phyloP scores from a whole-genome alignment of 2,888 invertebrate species.

The Papilio gigon region DNA sequence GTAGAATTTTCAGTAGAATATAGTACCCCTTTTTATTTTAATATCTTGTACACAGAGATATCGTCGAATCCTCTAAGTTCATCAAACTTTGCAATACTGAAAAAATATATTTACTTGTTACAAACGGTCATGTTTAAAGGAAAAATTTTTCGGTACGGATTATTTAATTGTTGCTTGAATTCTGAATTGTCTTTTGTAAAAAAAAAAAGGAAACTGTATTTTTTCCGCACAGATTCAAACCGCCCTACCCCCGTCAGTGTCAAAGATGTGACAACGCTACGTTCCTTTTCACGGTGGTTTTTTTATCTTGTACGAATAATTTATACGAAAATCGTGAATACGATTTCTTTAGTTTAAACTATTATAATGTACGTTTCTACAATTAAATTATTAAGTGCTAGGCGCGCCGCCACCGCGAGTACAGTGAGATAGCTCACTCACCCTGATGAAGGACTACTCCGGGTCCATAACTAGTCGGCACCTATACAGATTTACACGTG shows the following conservation, averaged over 20 bases:
- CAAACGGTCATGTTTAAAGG: not conserved
- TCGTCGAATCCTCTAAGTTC: too few species aligned
- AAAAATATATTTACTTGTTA: not conserved
- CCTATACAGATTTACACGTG: too few species aligned
- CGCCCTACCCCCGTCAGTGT: slow-evolving; percentile 30
- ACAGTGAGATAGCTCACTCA: too few species aligned
- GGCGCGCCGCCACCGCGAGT: too few species aligned
- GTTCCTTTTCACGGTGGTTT: slow-evolving; percentile 50
- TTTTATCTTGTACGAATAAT: not conserved
- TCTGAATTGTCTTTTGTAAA: slow-evolving; percentile 8
- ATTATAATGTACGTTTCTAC: not conserved
- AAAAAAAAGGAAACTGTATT: slow-evolving; percentile 9
- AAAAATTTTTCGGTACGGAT: not conserved
- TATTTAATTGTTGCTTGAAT: slow-evolving; percentile 17
- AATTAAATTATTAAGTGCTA: too few species aligned
- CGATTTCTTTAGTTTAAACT: not conserved
- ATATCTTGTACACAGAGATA: too few species aligned
- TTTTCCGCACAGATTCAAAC: slow-evolving; percentile 17
- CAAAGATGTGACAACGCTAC: slow-evolving; percentile 47
- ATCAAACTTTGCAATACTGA: too few species aligned
- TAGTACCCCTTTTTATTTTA: not conserved
- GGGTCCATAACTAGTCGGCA: too few species aligned
- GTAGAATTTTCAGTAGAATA: not conserved
- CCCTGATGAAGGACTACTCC: too few species aligned
- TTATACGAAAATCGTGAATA: not conserved